Percentiles rank a stretch among this genome's conserved stretches.
Conservation (phyloP, 2,888 invertebrate species). For the Cistogaster globosa region DNA sequence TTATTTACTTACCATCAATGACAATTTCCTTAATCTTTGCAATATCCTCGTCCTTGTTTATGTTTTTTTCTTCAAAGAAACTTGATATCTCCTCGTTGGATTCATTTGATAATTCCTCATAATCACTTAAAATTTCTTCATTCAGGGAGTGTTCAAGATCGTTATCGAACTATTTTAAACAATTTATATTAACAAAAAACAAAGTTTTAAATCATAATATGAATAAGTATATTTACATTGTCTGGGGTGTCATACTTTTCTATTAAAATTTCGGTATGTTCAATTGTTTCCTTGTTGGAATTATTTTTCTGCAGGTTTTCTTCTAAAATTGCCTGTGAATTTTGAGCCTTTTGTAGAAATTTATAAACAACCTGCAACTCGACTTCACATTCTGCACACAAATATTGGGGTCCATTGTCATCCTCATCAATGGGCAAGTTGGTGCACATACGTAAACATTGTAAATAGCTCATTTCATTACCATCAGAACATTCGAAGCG, state of each 20-base stretch:
- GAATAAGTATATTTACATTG: neutral
- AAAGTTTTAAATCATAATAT: neutral
- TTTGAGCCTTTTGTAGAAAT: conserved; percentile 73
- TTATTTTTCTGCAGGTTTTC: conserved; percentile 25
- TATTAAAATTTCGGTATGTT: conserved; percentile 52
- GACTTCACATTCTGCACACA: conserved; percentile 72
- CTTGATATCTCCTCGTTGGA: neutral
- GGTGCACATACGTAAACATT: conserved; percentile 74
- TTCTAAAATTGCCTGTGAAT: conserved; percentile 70
- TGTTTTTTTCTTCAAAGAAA: neutral
- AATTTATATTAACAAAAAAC: neutral
- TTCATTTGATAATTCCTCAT: neutral
- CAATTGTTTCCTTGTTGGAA: conserved; percentile 6
- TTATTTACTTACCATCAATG: conserved; percentile 6
- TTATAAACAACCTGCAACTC: conserved; percentile 73
- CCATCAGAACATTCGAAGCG: conserved; percentile 61
- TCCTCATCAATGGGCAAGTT: conserved; percentile 65
- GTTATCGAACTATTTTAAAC: neutral
- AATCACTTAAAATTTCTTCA: neutral
- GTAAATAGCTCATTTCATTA: conserved; percentile 71
- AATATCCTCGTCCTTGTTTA: neutral
- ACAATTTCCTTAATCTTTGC: neutral
- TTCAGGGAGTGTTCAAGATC: neutral
- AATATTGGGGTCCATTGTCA: conserved; percentile 69
- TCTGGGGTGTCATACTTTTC: conserved; percentile 7